Evolutionary conservation across 2,888 invertebrate species (phyloP).

Genomic region (Busseola fusca): DNA sequence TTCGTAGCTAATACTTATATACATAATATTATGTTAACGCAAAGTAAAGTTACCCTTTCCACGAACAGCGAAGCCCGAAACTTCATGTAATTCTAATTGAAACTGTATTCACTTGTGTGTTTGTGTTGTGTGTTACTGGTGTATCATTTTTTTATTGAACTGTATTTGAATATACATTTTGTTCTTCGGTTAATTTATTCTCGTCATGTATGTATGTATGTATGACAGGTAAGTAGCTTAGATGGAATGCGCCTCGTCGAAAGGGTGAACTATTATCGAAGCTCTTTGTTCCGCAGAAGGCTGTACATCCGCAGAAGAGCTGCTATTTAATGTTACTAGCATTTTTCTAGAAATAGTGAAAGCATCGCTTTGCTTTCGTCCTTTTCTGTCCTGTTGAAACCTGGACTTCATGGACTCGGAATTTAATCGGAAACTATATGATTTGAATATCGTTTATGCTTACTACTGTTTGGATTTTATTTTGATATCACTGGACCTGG

Average conservation of each 20-base stretch:
- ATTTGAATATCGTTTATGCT: slow-evolving; percentile 3
- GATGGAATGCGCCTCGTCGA: slow-evolving; percentile 13
- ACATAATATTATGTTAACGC: slow-evolving; percentile 12
- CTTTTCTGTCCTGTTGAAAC: slow-evolving; percentile 4
- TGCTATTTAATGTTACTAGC: slow-evolving; percentile 20
- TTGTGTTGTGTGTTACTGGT: too few relatives aligned
- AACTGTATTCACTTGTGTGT: too few relatives aligned
- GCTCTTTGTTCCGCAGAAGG: slow-evolving; percentile 34
- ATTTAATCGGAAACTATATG: slow-evolving; percentile 11
- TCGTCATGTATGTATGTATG: not conserved
- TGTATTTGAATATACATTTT: slow-evolving; percentile 2
- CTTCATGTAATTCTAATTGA: slow-evolving; percentile 14
- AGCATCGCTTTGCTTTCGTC: slow-evolving; percentile 12
- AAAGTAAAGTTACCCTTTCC: slow-evolving; percentile 10
- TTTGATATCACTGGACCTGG: not conserved
- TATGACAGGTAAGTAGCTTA: not conserved
- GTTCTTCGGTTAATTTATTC: not conserved
- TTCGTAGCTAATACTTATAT: slow-evolving; percentile 14
- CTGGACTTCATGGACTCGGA: not conserved
- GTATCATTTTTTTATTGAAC: too few relatives aligned
- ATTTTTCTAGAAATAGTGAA: slow-evolving; percentile 26
- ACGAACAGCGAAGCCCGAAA: not conserved
- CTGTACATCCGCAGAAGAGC: slow-evolving; percentile 12
- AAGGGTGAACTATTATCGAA: slow-evolving; percentile 7
- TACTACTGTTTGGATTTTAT: not conserved